Evolutionary conservation across 2,113 vertebrate genomes (phyloP).

Genomic region (Apodemus sylvaticus): DNA sequence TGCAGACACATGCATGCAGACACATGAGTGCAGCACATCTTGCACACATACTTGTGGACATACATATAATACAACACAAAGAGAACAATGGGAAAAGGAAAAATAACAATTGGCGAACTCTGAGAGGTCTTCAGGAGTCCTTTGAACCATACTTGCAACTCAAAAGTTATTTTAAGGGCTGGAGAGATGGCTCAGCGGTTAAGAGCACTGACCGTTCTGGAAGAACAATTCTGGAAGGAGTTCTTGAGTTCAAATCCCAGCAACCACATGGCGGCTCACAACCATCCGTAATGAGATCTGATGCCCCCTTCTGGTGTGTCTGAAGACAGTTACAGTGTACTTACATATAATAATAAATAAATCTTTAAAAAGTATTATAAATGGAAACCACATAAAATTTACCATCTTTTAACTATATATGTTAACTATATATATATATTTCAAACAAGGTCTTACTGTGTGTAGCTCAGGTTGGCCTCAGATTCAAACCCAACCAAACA

Average conservation of each 20-base stretch:
- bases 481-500: background rate
- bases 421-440: background rate
- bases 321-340: too few species aligned
- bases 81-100: background rate
- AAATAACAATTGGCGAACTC: background rate
- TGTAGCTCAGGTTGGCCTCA: background rate
- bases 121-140: background rate
- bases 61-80: background rate
- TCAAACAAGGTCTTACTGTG: background rate
- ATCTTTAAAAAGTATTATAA: background rate
- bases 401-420: background rate
- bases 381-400: background rate
- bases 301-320: too few species aligned
- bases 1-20: too few species aligned
- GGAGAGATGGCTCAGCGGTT: too few species aligned
- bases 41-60: background rate
- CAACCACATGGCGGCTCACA: too few species aligned
- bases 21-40: background rate
- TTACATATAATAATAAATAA: too few species aligned
- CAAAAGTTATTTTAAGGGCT: background rate
- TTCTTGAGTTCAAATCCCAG: too few species aligned
- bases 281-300: too few species aligned
- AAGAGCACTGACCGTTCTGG: too few species aligned
- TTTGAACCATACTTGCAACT: background rate
- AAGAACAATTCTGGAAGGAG: too few species aligned